phyloP scores from a whole-genome alignment of 2,888 invertebrate genomes.

The Dryadula phaetusa region DNA sequence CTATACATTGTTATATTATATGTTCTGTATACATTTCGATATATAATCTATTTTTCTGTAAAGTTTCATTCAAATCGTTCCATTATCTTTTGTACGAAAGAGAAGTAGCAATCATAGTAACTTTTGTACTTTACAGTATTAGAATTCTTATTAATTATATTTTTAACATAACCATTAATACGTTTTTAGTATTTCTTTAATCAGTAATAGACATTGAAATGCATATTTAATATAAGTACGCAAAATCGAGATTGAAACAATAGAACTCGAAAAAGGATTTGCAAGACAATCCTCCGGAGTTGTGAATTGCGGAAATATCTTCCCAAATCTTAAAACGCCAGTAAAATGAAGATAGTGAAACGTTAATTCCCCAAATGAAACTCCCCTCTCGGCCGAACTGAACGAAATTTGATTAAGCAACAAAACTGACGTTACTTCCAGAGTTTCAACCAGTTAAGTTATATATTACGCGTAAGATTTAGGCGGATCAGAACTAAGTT shows the following conservation, averaged over 20 bases:
- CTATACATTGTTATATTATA: too few relatives aligned
- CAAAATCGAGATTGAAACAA: conserved; percentile 36
- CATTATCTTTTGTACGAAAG: too few relatives aligned
- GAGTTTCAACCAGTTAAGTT: conserved; percentile 45
- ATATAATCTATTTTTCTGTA: too few relatives aligned
- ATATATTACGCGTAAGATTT: conserved; percentile 41
- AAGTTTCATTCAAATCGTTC: too few relatives aligned
- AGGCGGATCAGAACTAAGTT: conserved; percentile 31
- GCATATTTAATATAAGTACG: conserved; percentile 24
- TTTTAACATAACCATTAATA: too few relatives aligned
- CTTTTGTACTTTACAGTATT: too few relatives aligned
- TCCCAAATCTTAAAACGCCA: conserved; percentile 58
- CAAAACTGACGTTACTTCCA: conserved; percentile 72
- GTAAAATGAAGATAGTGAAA: conserved; percentile 75
- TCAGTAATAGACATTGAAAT: conserved; percentile 25
- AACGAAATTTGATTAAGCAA: conserved; percentile 80
- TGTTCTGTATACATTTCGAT: too few relatives aligned
- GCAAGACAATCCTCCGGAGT: conserved; percentile 34
- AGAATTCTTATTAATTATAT: too few relatives aligned
- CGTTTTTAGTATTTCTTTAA: neutral
- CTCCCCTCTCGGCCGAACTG: conserved; percentile 61
- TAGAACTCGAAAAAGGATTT: conserved; percentile 34
- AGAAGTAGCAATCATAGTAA: too few relatives aligned
- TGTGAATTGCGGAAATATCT: conserved; percentile 53
- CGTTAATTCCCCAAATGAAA: conserved; percentile 78